Evolutionary conservation across 1,140 invertebrate genomes (phyloP), one percentile per base, ranked within the genome.

Genomic region (Drosophila kurseongensis): DNA sequence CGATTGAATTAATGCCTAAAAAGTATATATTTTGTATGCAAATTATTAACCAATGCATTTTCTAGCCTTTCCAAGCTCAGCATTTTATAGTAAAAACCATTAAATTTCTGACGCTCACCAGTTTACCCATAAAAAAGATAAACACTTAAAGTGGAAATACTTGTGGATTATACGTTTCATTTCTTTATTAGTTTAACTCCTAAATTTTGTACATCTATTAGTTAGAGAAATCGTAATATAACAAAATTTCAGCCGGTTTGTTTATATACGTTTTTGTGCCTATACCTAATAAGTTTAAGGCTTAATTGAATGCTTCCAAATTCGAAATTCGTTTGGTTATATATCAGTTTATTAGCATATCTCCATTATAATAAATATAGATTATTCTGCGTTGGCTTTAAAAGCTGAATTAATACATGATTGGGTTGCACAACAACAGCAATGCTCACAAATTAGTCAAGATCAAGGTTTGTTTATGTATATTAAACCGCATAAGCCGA

Each of bases 331-430:
- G 57, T 63, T 62, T 42, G 23, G 29, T 55, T 78, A 63, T 62
- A 16, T 51, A 78, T 60, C 36, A 58, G 77, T 63, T 79, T 75
- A 76, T 83, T 79, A 76, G 69, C 78, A 75, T 75, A 71, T 60
- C 40, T 67, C 59, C 47, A 75, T 67, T 72, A 71, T 65, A 36
- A 44, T 55, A 61, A 57, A 51, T 59, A 44, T 42, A 56, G 42
- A 55, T 72, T 75, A 58, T 42, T 75, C 66, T 42, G 55, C 50
- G 62, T 47, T 80, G 36, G 61, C 69, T 75, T 76, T 59, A 41
- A 60, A 61, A 36, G 60, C 83, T 77, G 83, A 83, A 83, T 88
- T 88, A 88, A 88, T 88, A 88, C 82, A 85, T 85, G 76, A 58
- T 60, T 12, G 68, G 73, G 47, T 58, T 61, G 68, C 58, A 52